phyloP scores from a whole-genome alignment of 2,797 vertebrate species.

The Rhynchotus rufescens region DNA sequence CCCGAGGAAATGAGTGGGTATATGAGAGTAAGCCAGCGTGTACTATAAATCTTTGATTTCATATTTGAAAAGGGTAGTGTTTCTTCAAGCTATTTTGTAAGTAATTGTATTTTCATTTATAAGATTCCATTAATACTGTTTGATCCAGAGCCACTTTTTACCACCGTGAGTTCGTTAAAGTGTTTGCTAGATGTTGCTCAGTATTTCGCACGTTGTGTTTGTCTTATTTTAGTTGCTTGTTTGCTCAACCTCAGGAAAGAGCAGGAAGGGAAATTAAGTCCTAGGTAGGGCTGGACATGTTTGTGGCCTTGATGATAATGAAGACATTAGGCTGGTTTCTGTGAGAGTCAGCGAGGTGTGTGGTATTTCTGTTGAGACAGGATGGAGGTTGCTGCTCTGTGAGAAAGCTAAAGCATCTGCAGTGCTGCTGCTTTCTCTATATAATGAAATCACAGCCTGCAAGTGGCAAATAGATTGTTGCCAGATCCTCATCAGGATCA shows the following conservation, averaged over 20 bases:
- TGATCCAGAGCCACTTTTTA: not conserved
- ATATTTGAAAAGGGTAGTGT: not conserved
- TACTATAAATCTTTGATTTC: accelerated
- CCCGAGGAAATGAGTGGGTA: not conserved
- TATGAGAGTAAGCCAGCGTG: not conserved
- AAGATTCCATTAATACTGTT: not conserved
- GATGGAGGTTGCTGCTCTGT: not conserved
- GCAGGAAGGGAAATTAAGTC: not conserved
- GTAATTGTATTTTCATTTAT: not conserved
- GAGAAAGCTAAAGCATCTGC: not conserved
- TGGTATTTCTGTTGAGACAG: not conserved
- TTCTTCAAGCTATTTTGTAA: not conserved
- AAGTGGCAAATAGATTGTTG: accelerated
- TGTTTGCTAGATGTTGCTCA: not conserved
- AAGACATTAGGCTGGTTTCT: accelerated
- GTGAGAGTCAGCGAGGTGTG: not conserved
- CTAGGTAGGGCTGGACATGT: accelerated
- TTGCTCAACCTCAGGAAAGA: not conserved
- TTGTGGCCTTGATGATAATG: not conserved
- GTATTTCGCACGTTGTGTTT: not conserved
- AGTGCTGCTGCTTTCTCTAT: not conserved
- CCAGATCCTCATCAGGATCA: not conserved
- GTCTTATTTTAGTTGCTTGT: not conserved
- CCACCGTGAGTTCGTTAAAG: accelerated
- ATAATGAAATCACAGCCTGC: not conserved